phyloP scores from a whole-genome alignment of 1,140 invertebrate genomes.

The Drosophila littoralis region DNA sequence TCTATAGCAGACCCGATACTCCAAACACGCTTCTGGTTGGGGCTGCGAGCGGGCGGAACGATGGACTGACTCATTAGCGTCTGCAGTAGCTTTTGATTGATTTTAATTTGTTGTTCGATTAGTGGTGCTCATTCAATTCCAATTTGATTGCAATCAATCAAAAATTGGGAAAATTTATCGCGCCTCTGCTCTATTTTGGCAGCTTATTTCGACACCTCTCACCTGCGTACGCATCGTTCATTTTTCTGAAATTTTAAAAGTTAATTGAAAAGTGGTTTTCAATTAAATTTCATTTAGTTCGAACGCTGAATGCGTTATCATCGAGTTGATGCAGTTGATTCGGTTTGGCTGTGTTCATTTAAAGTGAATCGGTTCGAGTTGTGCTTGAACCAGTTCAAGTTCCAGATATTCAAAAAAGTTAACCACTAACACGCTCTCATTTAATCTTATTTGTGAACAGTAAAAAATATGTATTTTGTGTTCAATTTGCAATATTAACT shows the following conservation, averaged over 20 bases:
- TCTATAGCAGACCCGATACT: constrained; percentile 20
- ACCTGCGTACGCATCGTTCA: not conserved
- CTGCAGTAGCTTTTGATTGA: constrained; percentile 47
- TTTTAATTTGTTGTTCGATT: constrained; percentile 80
- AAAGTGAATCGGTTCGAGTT: not conserved
- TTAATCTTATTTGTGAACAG: not conserved
- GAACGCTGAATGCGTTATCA: not conserved
- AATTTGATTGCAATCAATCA: constrained; percentile 35
- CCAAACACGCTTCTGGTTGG: not conserved
- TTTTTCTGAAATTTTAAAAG: not conserved
- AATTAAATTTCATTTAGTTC: constrained; percentile 11
- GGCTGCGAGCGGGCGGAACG: too few relatives aligned
- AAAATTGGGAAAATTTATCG: constrained; percentile 19
- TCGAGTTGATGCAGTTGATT: not conserved
- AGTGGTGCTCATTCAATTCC: constrained; percentile 54
- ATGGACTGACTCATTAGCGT: constrained; percentile 25
- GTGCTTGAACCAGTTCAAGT: not conserved
- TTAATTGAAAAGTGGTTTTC: constrained; percentile 10
- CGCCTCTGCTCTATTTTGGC: constrained; percentile 5
- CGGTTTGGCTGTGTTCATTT: not conserved
- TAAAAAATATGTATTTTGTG: too few relatives aligned
- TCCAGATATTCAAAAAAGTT: not conserved
- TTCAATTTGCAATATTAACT: too few relatives aligned
- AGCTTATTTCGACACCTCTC: constrained; percentile 6
- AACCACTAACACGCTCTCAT: too few relatives aligned